These are phyloP conservation scores for Platerodrilus igneus DNA, from an alignment of 2,888 invertebrate species.

Conservation along the genomic window DNA sequence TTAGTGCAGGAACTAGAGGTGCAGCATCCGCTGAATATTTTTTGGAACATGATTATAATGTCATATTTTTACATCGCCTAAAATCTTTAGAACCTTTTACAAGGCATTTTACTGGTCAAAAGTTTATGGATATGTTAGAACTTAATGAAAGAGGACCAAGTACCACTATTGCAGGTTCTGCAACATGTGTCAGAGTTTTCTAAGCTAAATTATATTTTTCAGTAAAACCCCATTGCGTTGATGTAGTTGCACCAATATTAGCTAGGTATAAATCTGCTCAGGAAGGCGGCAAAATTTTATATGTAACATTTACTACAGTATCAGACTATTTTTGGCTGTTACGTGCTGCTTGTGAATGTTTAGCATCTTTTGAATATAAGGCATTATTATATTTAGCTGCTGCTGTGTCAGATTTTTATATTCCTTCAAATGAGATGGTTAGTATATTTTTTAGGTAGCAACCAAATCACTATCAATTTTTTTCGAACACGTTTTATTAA, in stretches of 20 bases:
- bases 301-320: conserved; percentile 77
- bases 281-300: conserved; percentile 66
- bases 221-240: conserved; percentile 71
- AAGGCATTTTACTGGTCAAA: conserved; percentile 76
- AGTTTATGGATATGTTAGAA: conserved; percentile 74
- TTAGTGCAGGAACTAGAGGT: conserved; percentile 94
- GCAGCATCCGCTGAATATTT: conserved; percentile 95
- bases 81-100: conserved; percentile 90
- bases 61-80: conserved; percentile 88
- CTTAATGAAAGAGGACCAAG: conserved; percentile 60
- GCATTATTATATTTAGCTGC: conserved; percentile 93
- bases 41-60: conserved; percentile 79
- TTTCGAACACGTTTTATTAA: too few relatives aligned
- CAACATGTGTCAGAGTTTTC: not conserved
- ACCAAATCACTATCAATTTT: too few relatives aligned
- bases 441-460: too few relatives aligned
- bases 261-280: conserved; percentile 77
- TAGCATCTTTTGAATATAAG: conserved; percentile 61
- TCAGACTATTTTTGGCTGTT: conserved; percentile 91
- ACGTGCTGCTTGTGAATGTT: conserved; percentile 72
- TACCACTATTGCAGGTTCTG: conserved; percentile 64
- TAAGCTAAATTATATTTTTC: conserved; percentile 16
- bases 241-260: conserved; percentile 66
- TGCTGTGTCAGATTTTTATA: conserved; percentile 98
- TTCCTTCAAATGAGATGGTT: conserved; percentile 90